Percentiles rank a stretch among this genome's conserved stretches.
Evolutionary conservation across 2,888 invertebrate genomes (phyloP).

Genomic region (Cabera pusaria): DNA sequence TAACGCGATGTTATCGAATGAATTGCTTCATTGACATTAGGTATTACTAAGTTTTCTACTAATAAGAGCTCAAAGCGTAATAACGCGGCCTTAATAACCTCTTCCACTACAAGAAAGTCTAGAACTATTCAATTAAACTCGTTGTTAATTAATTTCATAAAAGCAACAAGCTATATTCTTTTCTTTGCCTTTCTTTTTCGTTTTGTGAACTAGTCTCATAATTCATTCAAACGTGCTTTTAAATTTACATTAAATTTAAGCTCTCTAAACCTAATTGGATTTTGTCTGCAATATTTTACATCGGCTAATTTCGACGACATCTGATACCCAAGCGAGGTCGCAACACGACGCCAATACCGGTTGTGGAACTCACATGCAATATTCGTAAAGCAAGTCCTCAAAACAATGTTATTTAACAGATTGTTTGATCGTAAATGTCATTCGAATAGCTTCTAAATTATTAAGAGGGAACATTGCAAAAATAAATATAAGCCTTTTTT

Average conservation of each 20-base stretch:
- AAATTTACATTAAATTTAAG: slow-evolving; percentile 19
- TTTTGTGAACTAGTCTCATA: slow-evolving; percentile 8
- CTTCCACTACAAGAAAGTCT: slow-evolving; percentile 4
- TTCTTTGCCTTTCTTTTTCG: slow-evolving; percentile 2
- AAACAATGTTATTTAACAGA: slow-evolving; percentile 38
- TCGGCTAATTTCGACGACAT: slow-evolving; percentile 29
- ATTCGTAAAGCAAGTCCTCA: slow-evolving; percentile 37
- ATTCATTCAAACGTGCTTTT: slow-evolving; percentile 5
- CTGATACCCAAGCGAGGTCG: too few species aligned
- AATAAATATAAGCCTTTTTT: too few species aligned
- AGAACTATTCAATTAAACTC: slow-evolving; percentile 4
- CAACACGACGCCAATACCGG: slow-evolving; percentile 22
- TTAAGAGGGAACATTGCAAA: too few species aligned
- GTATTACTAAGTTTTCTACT: slow-evolving; percentile 22
- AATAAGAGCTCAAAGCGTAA: slow-evolving; percentile 5
- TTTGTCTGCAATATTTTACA: slow-evolving; percentile 25
- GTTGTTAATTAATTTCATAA: too few species aligned
- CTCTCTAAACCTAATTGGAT: slow-evolving; percentile 28
- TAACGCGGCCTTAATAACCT: slow-evolving; percentile 2
- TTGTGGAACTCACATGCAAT: slow-evolving; percentile 24
- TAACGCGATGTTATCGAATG: slow-evolving; percentile 14
- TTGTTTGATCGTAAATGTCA: slow-evolving; percentile 35
- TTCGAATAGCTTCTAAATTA: slow-evolving; percentile 22
- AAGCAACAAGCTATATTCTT: not conserved
- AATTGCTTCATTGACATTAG: slow-evolving; percentile 19